Evolutionary conservation across 2,888 invertebrate genomes (phyloP).

Genomic region (Bugulina stolonifera): DNA sequence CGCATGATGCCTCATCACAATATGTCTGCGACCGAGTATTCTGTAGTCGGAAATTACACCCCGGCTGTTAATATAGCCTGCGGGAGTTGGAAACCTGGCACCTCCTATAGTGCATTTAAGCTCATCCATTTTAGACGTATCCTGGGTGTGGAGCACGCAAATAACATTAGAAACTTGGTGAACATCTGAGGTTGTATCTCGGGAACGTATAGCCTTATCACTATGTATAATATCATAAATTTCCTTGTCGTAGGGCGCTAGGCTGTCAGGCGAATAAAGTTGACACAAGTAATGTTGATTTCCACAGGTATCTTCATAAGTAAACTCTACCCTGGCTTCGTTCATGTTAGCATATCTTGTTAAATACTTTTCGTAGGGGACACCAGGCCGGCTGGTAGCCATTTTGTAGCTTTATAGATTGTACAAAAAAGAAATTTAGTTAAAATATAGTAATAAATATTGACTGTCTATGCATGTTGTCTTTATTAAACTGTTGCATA

Average conservation of each 20-base stretch:
- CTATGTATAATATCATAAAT: neutral
- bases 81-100: neutral
- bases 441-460: too few species aligned
- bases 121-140: neutral
- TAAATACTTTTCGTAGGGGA: neutral
- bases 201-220: neutral
- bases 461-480: too few species aligned
- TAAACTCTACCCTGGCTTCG: neutral
- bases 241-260: neutral
- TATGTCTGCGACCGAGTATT: neutral
- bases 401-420: too few species aligned
- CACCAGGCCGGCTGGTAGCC: neutral
- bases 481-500: too few species aligned
- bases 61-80: neutral
- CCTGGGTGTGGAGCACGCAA: neutral
- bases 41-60: neutral
- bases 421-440: too few species aligned
- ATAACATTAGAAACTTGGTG: neutral
- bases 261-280: neutral
- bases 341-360: neutral
- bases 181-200: neutral
- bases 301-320: neutral
- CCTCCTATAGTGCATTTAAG: neutral
- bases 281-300: neutral
- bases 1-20: neutral